Evolutionary conservation across 2,888 invertebrate species (phyloP).

Genomic region (Cyclophora punctaria): DNA sequence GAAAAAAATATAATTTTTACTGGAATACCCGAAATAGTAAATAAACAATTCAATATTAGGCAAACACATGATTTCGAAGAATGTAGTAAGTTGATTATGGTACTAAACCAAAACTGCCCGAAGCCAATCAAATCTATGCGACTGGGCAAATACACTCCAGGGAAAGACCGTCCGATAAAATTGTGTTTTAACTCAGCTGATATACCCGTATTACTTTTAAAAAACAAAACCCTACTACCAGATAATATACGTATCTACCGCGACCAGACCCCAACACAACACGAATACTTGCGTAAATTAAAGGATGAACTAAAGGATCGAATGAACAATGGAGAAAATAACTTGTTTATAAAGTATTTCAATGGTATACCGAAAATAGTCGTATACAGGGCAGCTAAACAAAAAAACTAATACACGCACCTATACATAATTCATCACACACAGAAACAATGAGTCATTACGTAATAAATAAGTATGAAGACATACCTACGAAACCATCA

Average conservation of each 20-base stretch:
- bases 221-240: slow-evolving; percentile 9
- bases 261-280: slow-evolving; percentile 20
- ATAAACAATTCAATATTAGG: slow-evolving; percentile 7
- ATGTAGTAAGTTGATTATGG: slow-evolving; percentile 5
- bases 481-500: slow-evolving; percentile 7
- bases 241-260: slow-evolving; percentile 13
- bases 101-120: slow-evolving; percentile 11
- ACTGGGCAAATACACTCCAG: slow-evolving; percentile 17
- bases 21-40: slow-evolving; percentile 15
- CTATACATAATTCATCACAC: neutral
- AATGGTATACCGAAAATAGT: slow-evolving; percentile 18
- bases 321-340: slow-evolving; percentile 13
- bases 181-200: slow-evolving; percentile 8
- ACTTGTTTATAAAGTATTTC: slow-evolving; percentile 21
- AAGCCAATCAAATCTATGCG: slow-evolving; percentile 14
- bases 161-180: slow-evolving; percentile 16
- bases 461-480: slow-evolving; percentile 13
- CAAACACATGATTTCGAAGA: slow-evolving; percentile 10
- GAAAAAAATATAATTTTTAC: slow-evolving; percentile 18
- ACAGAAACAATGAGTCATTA: slow-evolving; percentile 1
- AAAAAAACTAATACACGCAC: slow-evolving; percentile 9
- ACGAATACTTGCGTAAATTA: slow-evolving; percentile 7
- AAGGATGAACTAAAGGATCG: slow-evolving; percentile 12
- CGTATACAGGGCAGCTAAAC: slow-evolving; percentile 1
- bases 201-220: slow-evolving; percentile 9